Conservation (phyloP, 1,140 invertebrate genomes). For the Uloborus diversus region DNA sequence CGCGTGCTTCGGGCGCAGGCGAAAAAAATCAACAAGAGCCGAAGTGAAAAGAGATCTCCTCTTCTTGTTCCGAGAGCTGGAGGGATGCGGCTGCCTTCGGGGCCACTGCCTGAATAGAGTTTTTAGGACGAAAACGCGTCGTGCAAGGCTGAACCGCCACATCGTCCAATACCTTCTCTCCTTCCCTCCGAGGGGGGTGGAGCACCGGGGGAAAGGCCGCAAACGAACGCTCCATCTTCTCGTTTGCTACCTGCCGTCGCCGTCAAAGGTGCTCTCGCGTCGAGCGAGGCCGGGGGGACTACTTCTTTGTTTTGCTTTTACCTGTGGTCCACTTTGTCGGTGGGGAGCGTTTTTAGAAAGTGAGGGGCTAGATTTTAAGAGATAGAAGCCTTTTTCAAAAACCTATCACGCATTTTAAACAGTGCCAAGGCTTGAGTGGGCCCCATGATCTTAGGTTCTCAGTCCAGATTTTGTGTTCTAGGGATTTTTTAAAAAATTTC, state of each 20-base stretch:
- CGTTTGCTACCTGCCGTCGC: not conserved
- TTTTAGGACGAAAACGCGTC: conserved; percentile 48
- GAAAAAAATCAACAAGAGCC: too few species aligned
- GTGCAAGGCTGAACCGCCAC: conserved; percentile 21
- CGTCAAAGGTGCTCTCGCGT: not conserved
- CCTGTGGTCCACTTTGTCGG: too few species aligned
- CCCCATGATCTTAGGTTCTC: too few species aligned
- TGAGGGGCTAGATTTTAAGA: too few species aligned
- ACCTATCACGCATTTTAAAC: too few species aligned
- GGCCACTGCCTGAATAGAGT: conserved; percentile 31
- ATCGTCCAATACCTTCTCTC: conserved; percentile 43
- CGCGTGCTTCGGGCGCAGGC: not conserved
- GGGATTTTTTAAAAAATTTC: too few species aligned
- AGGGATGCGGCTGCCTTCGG: conserved; percentile 20
- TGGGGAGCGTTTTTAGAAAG: too few species aligned
- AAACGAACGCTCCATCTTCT: conserved; percentile 1
- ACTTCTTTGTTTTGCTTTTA: too few species aligned
- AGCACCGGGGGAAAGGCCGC: conserved; percentile 17
- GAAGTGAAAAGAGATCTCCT: not conserved
- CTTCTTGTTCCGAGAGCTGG: not conserved
- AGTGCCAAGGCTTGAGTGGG: too few species aligned
- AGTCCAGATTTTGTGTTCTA: too few species aligned
- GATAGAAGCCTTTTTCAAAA: too few species aligned
- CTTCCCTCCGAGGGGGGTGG: not conserved
- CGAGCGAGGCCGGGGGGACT: not conserved